Base-by-base conservation (phyloP, 2,888 invertebrate species). In the Macroteleia sp. region DNA sequence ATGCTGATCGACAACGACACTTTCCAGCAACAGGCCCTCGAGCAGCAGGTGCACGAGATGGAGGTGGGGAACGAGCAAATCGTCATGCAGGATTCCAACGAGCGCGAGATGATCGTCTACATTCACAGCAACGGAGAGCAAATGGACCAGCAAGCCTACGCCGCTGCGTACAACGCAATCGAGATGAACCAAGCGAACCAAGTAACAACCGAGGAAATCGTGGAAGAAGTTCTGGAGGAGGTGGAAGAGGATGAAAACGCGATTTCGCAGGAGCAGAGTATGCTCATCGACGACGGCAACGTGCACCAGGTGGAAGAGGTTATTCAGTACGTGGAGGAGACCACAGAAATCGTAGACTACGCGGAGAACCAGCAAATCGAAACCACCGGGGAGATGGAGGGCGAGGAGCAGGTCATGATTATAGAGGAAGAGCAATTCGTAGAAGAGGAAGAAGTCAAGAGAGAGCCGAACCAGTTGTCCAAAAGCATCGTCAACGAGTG, bases 261-360 rank as follows among this genome's bases (percentile, higher is more conserved):
- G 10, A 74, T 67, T 42, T 88, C 91, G 66, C 88, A 90, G n/a
- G 87, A 88, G 22, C 88, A 90, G 71, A 83, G 83, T 19, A 86
- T 44, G 22, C 64, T 84, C 0, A 57, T 87, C 4, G 83, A 83
- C 14, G 85, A 87, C 16, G 79, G 75, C 2, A 82, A 81, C 19
- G 81, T 75, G 1, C 85, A 86, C 44, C 86, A 87, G 5, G 85
- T 87, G 8, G 89, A 90, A 16, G 90, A 90, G 52, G 87, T 87
- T 1, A 88, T 91, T 70, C 90, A 90, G 22, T 91, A 91, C 30
- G 90, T 91, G 2, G 91, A 91, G 66, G 90, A 92, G 73, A 90
- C 92, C 80, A 90, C 92, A 80, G 89, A 92, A 84, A 90, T 88
- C 62, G 87, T 90, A 2, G 91, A 91, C 69, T 88, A 89, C 66